These are phyloP conservation scores for Apis laboriosa DNA, from an alignment of 1,140 invertebrate species.

Conservation along the genomic window DNA sequence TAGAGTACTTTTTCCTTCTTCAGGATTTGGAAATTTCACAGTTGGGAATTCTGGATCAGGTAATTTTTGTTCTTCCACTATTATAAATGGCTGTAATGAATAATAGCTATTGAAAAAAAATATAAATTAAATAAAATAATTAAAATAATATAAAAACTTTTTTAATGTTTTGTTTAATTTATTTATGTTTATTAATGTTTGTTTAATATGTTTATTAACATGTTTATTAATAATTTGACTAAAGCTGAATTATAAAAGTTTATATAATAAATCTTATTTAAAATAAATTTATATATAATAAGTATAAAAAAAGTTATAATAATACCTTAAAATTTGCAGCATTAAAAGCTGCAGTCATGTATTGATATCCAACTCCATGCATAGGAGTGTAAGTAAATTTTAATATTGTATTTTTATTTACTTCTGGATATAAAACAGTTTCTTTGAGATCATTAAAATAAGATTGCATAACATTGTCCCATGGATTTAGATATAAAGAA, in stretches of 20 bases:
- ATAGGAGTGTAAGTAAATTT: conserved; percentile 96
- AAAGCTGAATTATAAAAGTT: neutral
- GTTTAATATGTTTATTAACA: neutral
- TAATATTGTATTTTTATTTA: conserved; percentile 84
- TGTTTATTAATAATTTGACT: neutral
- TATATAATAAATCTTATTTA: neutral
- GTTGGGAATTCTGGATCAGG: conserved; percentile 99
- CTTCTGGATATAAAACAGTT: conserved; percentile 80
- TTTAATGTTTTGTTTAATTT: neutral
- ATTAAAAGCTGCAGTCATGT: conserved; percentile 89
- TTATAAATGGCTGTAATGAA: conserved; percentile 84
- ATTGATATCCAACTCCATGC: conserved; percentile 97
- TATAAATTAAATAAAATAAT: neutral
- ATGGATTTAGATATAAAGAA: conserved; percentile 82
- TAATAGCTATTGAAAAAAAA: conserved; percentile 3
- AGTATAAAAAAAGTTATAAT: conserved; percentile 4
- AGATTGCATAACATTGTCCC: conserved; percentile 82
- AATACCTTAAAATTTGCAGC: conserved; percentile 87
- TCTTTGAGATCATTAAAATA: conserved; percentile 86
- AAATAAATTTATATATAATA: neutral
- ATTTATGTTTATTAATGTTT: neutral
- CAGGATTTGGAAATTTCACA: conserved; percentile 98
- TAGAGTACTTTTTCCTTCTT: conserved; percentile 95
- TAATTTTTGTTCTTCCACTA: conserved; percentile 91
- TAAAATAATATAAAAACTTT: neutral